A percentile compares a stretch with the other conserved stretches of the same genome.
Conservation (phyloP, 2,113 vertebrate species). For the Xiphophorus maculatus region DNA sequence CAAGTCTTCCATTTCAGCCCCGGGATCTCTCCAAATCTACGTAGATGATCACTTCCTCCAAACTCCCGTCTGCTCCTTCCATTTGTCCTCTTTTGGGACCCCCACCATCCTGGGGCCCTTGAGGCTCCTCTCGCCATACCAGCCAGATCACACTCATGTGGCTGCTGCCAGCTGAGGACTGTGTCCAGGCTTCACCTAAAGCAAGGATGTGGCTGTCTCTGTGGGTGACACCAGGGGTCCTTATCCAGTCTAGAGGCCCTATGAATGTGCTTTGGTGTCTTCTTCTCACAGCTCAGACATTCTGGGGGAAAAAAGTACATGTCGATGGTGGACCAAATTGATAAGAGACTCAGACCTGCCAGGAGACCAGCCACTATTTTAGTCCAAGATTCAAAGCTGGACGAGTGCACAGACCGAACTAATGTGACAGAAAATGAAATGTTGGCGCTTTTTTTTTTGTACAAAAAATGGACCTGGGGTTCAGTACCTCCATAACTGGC, state of each 20-base stretch:
- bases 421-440: conserved; percentile 18
- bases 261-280: conserved; percentile 37
- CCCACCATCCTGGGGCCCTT: conserved; percentile 5
- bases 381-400: conserved; percentile 29
- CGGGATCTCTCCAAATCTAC: conserved; percentile 54
- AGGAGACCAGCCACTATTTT: conserved; percentile 19
- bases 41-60: conserved; percentile 38
- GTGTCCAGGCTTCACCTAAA: conserved; percentile 28
- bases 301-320: conserved; percentile 49
- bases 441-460: conserved; percentile 39
- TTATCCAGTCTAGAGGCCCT: conserved; percentile 34
- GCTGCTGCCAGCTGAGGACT: conserved; percentile 44
- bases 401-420: conserved; percentile 39
- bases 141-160: conserved; percentile 47
- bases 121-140: conserved; percentile 51
- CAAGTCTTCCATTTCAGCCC: conserved; percentile 77
- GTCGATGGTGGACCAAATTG: conserved; percentile 57
- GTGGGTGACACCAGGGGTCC: conserved; percentile 32
- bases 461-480: conserved; percentile 27
- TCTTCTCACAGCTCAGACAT: conserved; percentile 31
- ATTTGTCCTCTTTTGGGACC: conserved; percentile 25
- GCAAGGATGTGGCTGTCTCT: conserved; percentile 41
- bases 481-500: conserved; percentile 7
- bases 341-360: conserved; percentile 52
- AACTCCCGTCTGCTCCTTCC: conserved; percentile 32